phyloP scores from a whole-genome alignment of 2,797 vertebrate species.

The Nasua narica region DNA sequence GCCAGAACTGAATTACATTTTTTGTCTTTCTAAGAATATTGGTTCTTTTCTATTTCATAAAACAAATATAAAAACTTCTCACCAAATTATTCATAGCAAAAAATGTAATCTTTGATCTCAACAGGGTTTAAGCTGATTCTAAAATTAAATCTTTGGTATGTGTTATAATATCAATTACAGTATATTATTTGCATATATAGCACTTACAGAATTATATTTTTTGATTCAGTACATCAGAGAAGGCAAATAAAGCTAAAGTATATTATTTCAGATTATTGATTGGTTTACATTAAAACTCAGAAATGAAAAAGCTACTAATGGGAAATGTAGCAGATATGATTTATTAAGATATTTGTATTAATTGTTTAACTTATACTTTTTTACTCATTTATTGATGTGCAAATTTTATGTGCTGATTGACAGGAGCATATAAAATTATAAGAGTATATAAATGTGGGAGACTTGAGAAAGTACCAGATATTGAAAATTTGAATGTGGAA shows the following conservation, averaged over 20 bases:
- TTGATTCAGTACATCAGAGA: constrained; percentile 1
- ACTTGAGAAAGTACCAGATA: background rate
- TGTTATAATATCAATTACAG: background rate
- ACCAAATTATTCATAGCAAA: constrained; percentile 19
- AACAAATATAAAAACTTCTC: constrained; percentile 10
- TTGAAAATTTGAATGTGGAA: background rate
- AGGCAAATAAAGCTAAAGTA: constrained; percentile 5
- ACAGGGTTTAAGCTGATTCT: background rate
- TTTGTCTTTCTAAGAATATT: constrained; percentile 28
- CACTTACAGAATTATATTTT: constrained; percentile 17
- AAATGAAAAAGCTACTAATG: background rate
- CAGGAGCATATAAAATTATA: background rate
- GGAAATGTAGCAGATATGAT: background rate
- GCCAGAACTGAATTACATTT: background rate
- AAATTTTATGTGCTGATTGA: background rate
- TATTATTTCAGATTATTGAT: constrained; percentile 38
- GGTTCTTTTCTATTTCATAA: constrained; percentile 21
- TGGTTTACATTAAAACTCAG: constrained; percentile 28
- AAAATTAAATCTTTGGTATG: constrained; percentile 8
- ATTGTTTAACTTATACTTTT: background rate
- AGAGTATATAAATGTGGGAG: background rate
- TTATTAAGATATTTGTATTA: background rate
- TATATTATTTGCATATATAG: background rate
- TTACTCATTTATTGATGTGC: background rate
- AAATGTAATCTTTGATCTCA: background rate